Conservation (phyloP, 1,140 invertebrate species). For the Nasonia longicornis region DNA sequence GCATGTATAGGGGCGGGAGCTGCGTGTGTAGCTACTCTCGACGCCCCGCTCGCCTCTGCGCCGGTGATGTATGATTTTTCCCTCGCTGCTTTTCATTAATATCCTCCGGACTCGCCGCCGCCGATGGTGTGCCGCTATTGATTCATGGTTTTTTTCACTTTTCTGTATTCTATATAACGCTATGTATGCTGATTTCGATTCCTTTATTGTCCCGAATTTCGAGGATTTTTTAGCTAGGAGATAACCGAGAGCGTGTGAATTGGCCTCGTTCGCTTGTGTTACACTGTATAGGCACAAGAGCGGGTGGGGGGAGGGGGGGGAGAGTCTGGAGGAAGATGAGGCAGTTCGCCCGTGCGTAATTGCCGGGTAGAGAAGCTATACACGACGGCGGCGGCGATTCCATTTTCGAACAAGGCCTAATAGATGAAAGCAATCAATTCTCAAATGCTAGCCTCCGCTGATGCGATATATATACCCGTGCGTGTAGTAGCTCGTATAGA, state of each 20-base stretch:
- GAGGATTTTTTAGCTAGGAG: neutral
- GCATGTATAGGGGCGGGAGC: neutral
- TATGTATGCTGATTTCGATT: too few species aligned
- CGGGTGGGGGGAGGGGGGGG: too few species aligned
- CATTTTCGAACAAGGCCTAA: slow-evolving; percentile 59
- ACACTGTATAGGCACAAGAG: neutral
- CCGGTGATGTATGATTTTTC: slow-evolving; percentile 26
- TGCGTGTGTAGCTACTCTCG: neutral
- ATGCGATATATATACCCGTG: too few species aligned
- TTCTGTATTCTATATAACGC: too few species aligned
- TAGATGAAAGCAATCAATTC: slow-evolving; percentile 65
- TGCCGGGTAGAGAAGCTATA: neutral
- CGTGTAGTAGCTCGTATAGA: neutral
- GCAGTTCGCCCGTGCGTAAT: neutral
- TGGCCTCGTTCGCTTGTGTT: neutral
- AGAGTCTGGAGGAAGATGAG: neutral
- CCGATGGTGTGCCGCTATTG: neutral
- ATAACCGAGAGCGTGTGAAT: too few species aligned
- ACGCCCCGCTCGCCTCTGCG: neutral
- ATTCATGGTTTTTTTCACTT: slow-evolving; percentile 5
- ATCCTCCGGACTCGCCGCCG: neutral
- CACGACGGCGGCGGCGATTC: slow-evolving; percentile 49
- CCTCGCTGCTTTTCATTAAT: slow-evolving; percentile 31
- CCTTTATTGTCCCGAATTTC: neutral
- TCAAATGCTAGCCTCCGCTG: slow-evolving; percentile 41